These are phyloP conservation scores for Tipula confusa DNA, from an alignment of 2,888 invertebrate species.

Conservation along the genomic window DNA sequence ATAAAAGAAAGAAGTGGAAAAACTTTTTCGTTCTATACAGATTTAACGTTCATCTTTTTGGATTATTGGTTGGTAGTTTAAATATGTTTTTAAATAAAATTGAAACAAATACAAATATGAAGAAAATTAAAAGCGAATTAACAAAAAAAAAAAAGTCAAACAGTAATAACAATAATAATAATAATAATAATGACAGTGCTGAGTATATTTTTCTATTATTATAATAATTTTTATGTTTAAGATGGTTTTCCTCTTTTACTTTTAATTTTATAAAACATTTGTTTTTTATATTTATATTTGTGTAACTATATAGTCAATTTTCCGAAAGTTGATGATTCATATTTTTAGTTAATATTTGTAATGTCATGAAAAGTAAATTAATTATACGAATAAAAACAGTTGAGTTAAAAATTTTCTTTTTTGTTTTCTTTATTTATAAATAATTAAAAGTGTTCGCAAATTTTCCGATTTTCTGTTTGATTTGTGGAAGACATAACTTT, in stretches of 20 bases:
- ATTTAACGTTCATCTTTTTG: background rate
- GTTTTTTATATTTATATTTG: background rate
- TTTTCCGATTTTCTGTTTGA: background rate
- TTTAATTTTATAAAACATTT: background rate
- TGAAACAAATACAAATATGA: background rate
- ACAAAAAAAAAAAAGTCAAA: background rate
- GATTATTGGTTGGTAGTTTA: background rate
- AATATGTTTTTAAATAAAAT: background rate
- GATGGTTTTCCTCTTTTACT: background rate
- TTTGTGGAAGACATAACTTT: background rate
- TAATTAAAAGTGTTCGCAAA: background rate
- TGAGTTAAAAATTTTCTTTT: background rate
- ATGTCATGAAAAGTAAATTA: slow-evolving; percentile 6
- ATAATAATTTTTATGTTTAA: background rate
- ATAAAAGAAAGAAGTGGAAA: background rate
- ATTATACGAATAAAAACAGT: background rate
- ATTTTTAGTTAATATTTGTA: background rate
- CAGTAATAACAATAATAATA: background rate
- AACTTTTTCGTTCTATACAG: background rate
- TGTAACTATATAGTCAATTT: background rate
- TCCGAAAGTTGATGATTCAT: background rate
- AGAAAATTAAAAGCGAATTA: background rate
- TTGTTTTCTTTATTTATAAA: background rate
- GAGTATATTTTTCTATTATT: background rate
- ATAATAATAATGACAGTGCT: background rate